These are phyloP conservation scores for Aphidius ervi DNA, from an alignment of 1,140 invertebrate genomes.

Conservation along the genomic window DNA sequence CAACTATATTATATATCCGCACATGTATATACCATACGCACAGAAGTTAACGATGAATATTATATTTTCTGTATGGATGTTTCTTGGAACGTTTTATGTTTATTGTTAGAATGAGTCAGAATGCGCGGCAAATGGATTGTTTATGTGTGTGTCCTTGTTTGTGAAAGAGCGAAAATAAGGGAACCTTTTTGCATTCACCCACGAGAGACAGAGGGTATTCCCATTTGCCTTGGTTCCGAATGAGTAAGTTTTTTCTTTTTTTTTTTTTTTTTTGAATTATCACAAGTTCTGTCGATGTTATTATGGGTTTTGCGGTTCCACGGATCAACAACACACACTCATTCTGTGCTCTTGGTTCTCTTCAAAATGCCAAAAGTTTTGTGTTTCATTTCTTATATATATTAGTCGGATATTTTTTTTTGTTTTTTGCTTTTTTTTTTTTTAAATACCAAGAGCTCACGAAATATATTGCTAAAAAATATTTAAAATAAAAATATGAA, in stretches of 20 bases:
- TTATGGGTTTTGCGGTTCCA: conserved; percentile 30
- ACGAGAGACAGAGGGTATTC: conserved; percentile 11
- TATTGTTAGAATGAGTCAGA: conserved; percentile 2
- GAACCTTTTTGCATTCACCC: too few relatives aligned
- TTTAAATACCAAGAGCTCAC: conserved; percentile 5
- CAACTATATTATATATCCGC: neutral
- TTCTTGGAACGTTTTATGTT: conserved; percentile 18
- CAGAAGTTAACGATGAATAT: conserved; percentile 13
- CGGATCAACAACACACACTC: conserved; percentile 20
- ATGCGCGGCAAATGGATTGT: neutral
- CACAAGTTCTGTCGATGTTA: conserved; percentile 24
- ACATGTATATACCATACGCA: neutral
- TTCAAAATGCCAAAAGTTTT: conserved; percentile 17
- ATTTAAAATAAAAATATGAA: too few relatives aligned
- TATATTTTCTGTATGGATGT: conserved; percentile 5
- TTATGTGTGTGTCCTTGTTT: neutral
- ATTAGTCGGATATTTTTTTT: too few relatives aligned
- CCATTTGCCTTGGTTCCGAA: conserved; percentile 17
- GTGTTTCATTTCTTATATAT: too few relatives aligned
- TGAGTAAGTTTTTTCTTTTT: neutral
- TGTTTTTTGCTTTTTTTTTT: conserved; percentile 1
- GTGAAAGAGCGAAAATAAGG: neutral
- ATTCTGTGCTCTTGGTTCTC: conserved; percentile 2
- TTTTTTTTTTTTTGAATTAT: conserved; percentile 21
- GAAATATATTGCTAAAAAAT: neutral